These are phyloP conservation scores for Crotophaga sulcirostris DNA, from an alignment of 2,113 vertebrate genomes.

Conservation along the genomic window DNA sequence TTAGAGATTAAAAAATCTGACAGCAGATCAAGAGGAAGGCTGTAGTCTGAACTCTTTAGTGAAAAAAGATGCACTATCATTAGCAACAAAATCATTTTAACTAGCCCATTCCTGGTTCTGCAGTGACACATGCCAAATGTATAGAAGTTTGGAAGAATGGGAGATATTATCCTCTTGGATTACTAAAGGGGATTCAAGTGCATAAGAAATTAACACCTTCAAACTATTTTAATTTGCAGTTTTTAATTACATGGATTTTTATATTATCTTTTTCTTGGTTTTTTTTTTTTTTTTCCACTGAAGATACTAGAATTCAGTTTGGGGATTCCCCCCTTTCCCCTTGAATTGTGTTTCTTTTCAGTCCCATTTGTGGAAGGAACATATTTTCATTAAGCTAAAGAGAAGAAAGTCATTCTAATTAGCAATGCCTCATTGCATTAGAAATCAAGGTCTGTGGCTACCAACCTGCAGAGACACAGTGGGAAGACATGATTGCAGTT, in stretches of 20 bases:
- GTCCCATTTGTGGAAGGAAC: background rate
- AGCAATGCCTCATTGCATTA: background rate
- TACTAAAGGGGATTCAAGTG: background rate
- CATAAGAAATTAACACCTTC: background rate
- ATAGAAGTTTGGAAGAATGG: background rate
- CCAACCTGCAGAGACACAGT: slow-evolving; percentile 8
- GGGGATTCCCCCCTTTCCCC: background rate
- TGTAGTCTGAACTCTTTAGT: slow-evolving; percentile 19
- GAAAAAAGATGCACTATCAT: slow-evolving; percentile 32
- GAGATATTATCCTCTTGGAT: background rate
- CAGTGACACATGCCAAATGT: background rate
- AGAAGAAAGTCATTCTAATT: slow-evolving; percentile 19
- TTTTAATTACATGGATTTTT: background rate
- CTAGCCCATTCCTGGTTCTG: slow-evolving; percentile 19
- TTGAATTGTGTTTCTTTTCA: background rate
- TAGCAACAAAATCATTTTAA: slow-evolving; percentile 52
- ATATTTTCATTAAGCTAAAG: slow-evolving; percentile 2
- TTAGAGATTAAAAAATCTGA: slow-evolving; percentile 52
- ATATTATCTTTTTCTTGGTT: background rate
- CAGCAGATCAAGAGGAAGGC: slow-evolving; percentile 46
- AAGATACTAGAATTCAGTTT: background rate
- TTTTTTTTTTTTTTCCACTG: background rate
- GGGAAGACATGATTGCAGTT: slow-evolving; percentile 33
- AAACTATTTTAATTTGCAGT: background rate
- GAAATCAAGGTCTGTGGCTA: slow-evolving; percentile 28